These are phyloP conservation scores for Hippocampus mohnikei DNA, from an alignment of 2,113 vertebrate species.

Conservation along the genomic window DNA sequence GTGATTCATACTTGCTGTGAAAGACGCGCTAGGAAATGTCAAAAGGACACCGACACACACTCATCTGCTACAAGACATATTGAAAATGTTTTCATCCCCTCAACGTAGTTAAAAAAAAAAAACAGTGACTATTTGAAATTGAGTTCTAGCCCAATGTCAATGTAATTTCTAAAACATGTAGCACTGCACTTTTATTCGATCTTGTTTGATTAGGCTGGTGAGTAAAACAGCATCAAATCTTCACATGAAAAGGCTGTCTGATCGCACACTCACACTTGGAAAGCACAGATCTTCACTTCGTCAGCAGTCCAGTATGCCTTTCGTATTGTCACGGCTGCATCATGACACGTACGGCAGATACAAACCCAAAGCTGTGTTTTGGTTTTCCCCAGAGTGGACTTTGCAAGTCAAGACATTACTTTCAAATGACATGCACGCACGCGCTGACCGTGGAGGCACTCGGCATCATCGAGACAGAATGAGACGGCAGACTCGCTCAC, in stretches of 20 bases:
- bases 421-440: slow-evolving; percentile 43
- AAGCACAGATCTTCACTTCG: neutral
- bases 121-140: neutral
- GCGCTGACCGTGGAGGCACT: slow-evolving; percentile 19
- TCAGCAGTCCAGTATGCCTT: neutral
- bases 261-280: neutral
- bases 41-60: neutral
- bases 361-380: neutral
- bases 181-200: neutral
- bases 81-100: neutral
- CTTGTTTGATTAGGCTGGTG: neutral
- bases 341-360: neutral
- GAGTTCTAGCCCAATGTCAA: neutral
- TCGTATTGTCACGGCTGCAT: neutral
- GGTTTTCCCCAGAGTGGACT: slow-evolving; percentile 9
- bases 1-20: neutral
- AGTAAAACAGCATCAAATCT: neutral
- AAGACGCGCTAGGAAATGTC: neutral
- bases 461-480: slow-evolving; percentile 6
- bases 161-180: neutral
- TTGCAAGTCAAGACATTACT: slow-evolving; percentile 32
- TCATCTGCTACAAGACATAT: neutral
- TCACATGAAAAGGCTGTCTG: neutral
- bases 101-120: neutral
- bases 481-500: slow-evolving; percentile 32